Evolutionary conservation across 2,113 vertebrate species (phyloP), one percentile per base, ranked within the genome.

Genomic region (Leuciscus idus): DNA sequence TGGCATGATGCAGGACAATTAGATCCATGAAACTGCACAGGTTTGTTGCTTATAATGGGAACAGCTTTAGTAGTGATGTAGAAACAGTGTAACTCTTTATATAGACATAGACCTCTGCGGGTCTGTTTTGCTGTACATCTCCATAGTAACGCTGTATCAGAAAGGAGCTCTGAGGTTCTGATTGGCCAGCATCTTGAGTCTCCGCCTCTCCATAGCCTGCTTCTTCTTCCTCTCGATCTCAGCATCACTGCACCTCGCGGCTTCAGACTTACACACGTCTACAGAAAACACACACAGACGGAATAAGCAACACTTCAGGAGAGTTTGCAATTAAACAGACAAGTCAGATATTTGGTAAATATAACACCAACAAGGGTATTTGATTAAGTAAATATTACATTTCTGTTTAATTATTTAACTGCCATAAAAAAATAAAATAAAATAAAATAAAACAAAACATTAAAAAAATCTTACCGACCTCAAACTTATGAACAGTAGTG

Each of bases 151-250:
- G 12, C 10, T 6, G 43, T 57, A 62, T 92, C 89, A 92, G n/a
- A 89, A 89, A 1, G 91, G 90, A 85, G 91, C 86, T 68, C 83
- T 36, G 55, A 93, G 92, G 90, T 94, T 92, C 50, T 92, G 88
- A 28, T 86, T 83, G 0, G 92, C 84, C 78, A 93, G 95, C 52
- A 94, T 91, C 79, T 94, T 92, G 57, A 91, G 95, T 39, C 95
- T 96, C 81, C 97, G 95, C 80, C 96, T 92, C 89, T 96, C 95
- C 90, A 98, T 86, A 3, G 98, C 98, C 94, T 96, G 95, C 91
- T 96, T 96, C 89, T 97, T 98, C 92, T 99, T 99, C 74, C 90
- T 94, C 92, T 97, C 95, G 90, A 99, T 99, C 94, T 99, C 97
- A 30, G 96, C 96, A 3, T 95, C 93, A 7, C 96, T 98, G 92